phyloP scores from a whole-genome alignment of 2,888 invertebrate species.

The Tenthredo distinguenda region DNA sequence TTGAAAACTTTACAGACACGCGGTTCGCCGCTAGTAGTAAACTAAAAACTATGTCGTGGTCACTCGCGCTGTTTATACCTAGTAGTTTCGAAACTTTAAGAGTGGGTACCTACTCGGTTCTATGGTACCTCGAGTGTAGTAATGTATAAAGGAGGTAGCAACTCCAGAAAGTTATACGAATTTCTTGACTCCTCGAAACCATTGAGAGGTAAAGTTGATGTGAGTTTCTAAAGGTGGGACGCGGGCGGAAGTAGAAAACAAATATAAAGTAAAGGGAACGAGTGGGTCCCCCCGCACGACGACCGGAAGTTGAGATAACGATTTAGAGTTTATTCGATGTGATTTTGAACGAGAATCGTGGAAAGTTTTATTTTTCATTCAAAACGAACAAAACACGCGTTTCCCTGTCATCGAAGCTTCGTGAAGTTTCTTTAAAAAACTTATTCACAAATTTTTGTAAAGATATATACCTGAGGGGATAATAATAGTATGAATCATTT shows the following conservation, averaged over 20 bases:
- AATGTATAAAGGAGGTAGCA: slow-evolving; percentile 11
- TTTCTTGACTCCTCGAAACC: slow-evolving; percentile 25
- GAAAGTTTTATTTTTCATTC: neutral
- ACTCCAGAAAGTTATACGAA: neutral
- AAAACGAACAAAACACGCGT: neutral
- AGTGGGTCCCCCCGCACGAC: neutral
- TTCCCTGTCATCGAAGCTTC: neutral
- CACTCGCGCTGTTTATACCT: slow-evolving; percentile 6
- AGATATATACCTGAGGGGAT: neutral
- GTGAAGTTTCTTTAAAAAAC: neutral
- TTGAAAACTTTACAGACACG: slow-evolving; percentile 39
- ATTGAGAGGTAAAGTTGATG: slow-evolving; percentile 3
- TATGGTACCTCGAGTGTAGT: slow-evolving; percentile 3
- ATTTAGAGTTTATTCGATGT: neutral
- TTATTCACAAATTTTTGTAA: neutral
- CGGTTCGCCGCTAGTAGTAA: slow-evolving; percentile 25
- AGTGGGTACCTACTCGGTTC: neutral
- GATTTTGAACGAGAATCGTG: slow-evolving; percentile 8
- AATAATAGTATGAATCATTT: neutral
- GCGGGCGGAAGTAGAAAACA: slow-evolving; percentile 3
- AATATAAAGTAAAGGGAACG: slow-evolving; percentile 30
- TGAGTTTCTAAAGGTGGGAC: neutral
- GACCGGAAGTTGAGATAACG: neutral
- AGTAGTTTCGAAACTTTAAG: slow-evolving; percentile 18
- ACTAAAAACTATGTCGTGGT: slow-evolving; percentile 35